phyloP scores from a whole-genome alignment of 1,140 invertebrate genomes.

The Drosophila pectinifera region DNA sequence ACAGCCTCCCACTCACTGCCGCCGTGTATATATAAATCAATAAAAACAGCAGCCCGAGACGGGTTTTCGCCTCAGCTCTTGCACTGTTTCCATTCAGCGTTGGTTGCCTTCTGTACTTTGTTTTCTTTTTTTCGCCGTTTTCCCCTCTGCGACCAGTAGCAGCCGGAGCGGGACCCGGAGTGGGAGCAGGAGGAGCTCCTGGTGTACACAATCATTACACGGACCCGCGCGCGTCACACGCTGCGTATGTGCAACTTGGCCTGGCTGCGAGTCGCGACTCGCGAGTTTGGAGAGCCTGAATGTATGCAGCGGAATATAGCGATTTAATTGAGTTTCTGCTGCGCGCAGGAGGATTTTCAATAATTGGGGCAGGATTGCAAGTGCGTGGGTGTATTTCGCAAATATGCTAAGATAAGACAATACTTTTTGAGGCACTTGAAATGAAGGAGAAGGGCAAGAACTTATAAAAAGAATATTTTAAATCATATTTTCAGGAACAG shows the following conservation, averaged over 20 bases:
- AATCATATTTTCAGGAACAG: background rate
- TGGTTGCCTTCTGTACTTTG: conserved; percentile 55
- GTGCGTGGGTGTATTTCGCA: conserved; percentile 23
- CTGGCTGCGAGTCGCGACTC: conserved; percentile 41
- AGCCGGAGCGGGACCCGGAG: conserved; percentile 21
- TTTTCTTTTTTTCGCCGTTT: conserved; percentile 28
- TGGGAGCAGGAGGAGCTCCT: conserved; percentile 37
- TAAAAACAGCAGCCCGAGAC: conserved; percentile 72
- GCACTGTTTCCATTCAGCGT: conserved; percentile 39
- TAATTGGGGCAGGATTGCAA: conserved; percentile 67
- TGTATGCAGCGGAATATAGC: conserved; percentile 60
- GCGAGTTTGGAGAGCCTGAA: conserved; percentile 62
- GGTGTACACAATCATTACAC: conserved; percentile 56
- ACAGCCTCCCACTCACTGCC: conserved; percentile 66
- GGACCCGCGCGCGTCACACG: conserved; percentile 51
- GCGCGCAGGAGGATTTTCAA: conserved; percentile 45
- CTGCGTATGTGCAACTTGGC: conserved; percentile 53
- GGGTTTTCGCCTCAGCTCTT: conserved; percentile 48
- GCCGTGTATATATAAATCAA: conserved; percentile 75
- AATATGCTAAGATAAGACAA: conserved; percentile 11
- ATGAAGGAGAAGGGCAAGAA: too few species aligned
- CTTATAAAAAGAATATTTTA: too few species aligned
- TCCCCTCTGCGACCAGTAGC: conserved; percentile 24
- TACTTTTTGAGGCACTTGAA: background rate
- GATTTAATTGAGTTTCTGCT: conserved; percentile 70